phyloP scores from a whole-genome alignment of 2,888 invertebrate species.

The Mythimna impura region DNA sequence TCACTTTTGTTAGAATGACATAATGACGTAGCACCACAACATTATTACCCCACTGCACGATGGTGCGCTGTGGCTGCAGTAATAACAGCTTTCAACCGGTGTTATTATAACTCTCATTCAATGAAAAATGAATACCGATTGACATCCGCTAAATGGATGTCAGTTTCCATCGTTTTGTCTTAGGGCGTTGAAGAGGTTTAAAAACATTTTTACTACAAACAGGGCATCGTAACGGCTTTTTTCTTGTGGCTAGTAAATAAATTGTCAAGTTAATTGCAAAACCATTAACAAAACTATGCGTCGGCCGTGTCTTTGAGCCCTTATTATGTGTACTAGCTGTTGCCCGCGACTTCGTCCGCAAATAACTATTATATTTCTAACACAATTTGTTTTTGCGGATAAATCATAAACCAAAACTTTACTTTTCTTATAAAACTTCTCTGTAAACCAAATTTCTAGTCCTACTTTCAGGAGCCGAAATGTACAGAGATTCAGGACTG shows the following conservation, averaged over 20 bases:
- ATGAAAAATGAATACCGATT: constrained; percentile 55
- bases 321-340: background rate
- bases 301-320: too few relatives aligned
- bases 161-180: constrained; percentile 5
- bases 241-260: background rate
- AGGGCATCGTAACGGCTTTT: background rate
- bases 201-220: background rate
- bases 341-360: too few relatives aligned
- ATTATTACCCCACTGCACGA: constrained; percentile 15
- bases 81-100: constrained; percentile 38
- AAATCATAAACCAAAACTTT: too few relatives aligned
- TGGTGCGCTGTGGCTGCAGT: constrained; percentile 24
- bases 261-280: constrained; percentile 3
- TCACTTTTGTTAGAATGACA: constrained; percentile 5
- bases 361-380: too few relatives aligned
- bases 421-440: too few relatives aligned
- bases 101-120: constrained; percentile 46
- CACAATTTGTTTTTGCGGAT: too few relatives aligned
- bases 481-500: too few relatives aligned
- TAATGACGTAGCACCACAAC: background rate
- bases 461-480: too few relatives aligned
- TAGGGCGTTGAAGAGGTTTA: background rate
- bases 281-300: background rate
- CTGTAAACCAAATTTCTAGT: too few relatives aligned
- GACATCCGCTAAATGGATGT: constrained; percentile 26